Evolutionary conservation across 2,888 invertebrate genomes (phyloP).

Genomic region (Spialia ferax): DNA sequence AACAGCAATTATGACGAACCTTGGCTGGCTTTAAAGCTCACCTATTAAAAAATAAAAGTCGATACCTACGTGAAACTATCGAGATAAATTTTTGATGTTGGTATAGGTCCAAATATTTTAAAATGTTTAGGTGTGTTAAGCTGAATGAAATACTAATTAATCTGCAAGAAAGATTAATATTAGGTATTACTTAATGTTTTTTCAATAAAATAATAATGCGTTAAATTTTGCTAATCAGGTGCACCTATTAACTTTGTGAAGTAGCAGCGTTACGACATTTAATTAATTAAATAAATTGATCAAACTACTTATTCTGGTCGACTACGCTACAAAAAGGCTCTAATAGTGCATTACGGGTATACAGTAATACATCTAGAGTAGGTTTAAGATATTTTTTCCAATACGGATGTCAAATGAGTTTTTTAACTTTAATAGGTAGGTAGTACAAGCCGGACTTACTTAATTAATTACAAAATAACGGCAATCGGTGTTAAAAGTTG

Average conservation of each 20-base stretch:
- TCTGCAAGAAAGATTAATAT: too few species aligned
- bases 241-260: too few species aligned
- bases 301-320: background rate
- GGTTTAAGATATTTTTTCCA: slow-evolving; percentile 46
- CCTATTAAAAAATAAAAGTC: background rate
- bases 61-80: background rate
- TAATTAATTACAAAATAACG: slow-evolving; percentile 46
- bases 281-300: background rate
- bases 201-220: too few species aligned
- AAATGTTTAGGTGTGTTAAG: too few species aligned
- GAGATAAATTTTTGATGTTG: background rate
- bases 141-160: too few species aligned
- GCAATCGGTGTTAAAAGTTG: slow-evolving; percentile 41
- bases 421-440: slow-evolving; percentile 43
- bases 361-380: slow-evolving; percentile 43
- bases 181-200: too few species aligned
- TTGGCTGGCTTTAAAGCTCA: background rate
- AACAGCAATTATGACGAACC: background rate
- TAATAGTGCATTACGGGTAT: slow-evolving; percentile 37
- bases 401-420: slow-evolving; percentile 52
- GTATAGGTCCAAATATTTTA: background rate
- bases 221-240: too few species aligned
- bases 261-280: background rate
- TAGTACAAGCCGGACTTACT: slow-evolving; percentile 29
- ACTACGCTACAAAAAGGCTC: background rate